Conservation (phyloP, 2,113 vertebrate genomes). For the Passerina amoena region DNA sequence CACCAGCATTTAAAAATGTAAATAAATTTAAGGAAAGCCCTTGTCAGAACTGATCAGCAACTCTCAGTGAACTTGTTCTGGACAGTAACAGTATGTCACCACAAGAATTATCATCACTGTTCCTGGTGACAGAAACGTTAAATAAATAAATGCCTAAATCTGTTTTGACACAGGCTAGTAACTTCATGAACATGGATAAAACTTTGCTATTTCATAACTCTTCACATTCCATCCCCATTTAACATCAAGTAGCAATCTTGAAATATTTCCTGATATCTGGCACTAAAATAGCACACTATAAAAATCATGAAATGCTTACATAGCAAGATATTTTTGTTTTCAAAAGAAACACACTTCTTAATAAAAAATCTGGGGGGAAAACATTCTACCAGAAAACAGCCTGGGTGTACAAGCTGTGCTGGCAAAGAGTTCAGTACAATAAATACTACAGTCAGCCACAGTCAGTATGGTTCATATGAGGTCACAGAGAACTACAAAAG, state of each 20-base stretch:
- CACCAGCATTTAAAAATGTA: neutral
- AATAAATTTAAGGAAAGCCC: neutral
- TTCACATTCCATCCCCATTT: neutral
- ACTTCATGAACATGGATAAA: neutral
- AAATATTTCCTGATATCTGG: neutral
- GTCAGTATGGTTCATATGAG: conserved; percentile 32
- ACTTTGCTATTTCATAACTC: neutral
- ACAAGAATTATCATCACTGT: neutral
- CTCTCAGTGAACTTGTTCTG: neutral
- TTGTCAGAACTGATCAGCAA: neutral
- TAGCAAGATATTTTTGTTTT: neutral
- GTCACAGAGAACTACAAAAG: conserved; percentile 12
- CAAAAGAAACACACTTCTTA: neutral
- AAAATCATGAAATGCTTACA: neutral
- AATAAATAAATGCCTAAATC: neutral
- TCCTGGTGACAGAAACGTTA: neutral
- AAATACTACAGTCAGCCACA: conserved; percentile 34
- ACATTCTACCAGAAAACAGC: neutral
- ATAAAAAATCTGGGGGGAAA: neutral
- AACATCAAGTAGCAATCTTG: neutral
- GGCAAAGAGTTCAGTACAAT: conserved; percentile 7
- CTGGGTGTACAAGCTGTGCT: conserved; percentile 24
- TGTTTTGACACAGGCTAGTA: neutral
- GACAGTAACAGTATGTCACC: neutral
- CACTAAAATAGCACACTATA: neutral